phyloP scores from a whole-genome alignment of 2,797 vertebrate species.

The Allobates femoralis region DNA sequence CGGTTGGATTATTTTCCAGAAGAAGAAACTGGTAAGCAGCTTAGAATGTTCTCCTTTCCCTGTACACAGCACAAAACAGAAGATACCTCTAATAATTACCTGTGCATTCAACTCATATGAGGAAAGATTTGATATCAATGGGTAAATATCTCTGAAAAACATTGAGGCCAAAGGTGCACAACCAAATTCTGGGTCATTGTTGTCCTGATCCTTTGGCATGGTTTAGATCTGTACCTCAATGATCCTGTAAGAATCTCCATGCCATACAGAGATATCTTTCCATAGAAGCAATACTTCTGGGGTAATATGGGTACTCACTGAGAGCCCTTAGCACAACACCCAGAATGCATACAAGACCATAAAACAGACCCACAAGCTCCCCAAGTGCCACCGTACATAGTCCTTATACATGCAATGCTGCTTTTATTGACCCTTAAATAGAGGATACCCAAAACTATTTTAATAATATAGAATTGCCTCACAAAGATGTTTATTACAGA shows the following conservation, averaged over 20 bases:
- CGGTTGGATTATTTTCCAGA: conserved; percentile 50
- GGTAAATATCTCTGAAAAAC: neutral
- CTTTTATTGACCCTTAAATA: neutral
- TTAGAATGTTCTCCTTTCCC: conserved; percentile 50
- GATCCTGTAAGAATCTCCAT: neutral
- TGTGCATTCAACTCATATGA: conserved; percentile 7
- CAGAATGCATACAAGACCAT: neutral
- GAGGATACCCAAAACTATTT: too few relatives aligned
- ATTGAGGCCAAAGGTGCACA: neutral
- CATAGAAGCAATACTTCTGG: too few relatives aligned
- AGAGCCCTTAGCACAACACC: too few relatives aligned
- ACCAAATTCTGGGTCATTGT: neutral
- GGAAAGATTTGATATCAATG: conserved; percentile 8
- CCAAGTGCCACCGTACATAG: too few relatives aligned
- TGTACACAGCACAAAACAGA: conserved; percentile 56
- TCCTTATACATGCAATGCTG: too few relatives aligned
- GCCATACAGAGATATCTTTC: too few relatives aligned
- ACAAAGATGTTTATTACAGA: too few relatives aligned
- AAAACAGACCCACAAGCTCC: neutral
- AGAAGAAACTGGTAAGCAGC: conserved; percentile 54
- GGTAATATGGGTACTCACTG: too few relatives aligned
- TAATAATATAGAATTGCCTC: too few relatives aligned
- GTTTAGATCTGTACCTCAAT: neutral
- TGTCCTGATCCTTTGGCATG: too few relatives aligned
- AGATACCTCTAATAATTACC: conserved; percentile 41